phyloP scores from a whole-genome alignment of 2,888 invertebrate genomes.

The Macrostomum cliftonense region DNA sequence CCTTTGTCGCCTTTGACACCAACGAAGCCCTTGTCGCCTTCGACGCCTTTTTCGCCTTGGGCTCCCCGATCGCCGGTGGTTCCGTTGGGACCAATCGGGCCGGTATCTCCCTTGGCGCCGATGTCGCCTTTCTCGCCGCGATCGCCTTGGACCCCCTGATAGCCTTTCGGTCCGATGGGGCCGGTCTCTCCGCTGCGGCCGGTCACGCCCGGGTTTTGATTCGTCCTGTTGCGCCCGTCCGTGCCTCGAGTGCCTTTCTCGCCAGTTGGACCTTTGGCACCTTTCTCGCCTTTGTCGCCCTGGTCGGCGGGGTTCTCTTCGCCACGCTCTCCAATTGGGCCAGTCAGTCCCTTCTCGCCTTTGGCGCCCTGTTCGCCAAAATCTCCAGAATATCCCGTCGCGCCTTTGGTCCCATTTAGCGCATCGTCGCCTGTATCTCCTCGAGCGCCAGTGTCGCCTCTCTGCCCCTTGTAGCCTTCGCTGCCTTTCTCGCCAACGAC shows the following conservation, averaged over 20 bases:
- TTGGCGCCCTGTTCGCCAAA: neutral
- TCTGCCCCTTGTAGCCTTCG: neutral
- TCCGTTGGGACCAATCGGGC: neutral
- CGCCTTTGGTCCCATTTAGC: neutral
- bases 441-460: neutral
- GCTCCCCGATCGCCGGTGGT: neutral
- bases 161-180: too few species aligned
- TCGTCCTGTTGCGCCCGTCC: neutral
- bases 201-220: neutral
- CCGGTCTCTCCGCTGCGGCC: too few species aligned
- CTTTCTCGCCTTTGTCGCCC: neutral
- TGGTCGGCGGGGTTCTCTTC: neutral
- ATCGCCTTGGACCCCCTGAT: neutral
- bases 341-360: neutral
- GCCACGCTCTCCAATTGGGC: neutral
- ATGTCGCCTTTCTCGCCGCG: neutral
- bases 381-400: neutral
- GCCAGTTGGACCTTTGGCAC: neutral
- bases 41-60: neutral
- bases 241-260: neutral
- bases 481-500: conserved; percentile 17
- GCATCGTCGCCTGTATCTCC: neutral
- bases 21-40: neutral
- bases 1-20: neutral
- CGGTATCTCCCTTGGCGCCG: neutral